Percentiles rank a stretch among this genome's conserved stretches.
Conservation (phyloP, 2,797 vertebrate species). For the Chloroceryle amazona region DNA sequence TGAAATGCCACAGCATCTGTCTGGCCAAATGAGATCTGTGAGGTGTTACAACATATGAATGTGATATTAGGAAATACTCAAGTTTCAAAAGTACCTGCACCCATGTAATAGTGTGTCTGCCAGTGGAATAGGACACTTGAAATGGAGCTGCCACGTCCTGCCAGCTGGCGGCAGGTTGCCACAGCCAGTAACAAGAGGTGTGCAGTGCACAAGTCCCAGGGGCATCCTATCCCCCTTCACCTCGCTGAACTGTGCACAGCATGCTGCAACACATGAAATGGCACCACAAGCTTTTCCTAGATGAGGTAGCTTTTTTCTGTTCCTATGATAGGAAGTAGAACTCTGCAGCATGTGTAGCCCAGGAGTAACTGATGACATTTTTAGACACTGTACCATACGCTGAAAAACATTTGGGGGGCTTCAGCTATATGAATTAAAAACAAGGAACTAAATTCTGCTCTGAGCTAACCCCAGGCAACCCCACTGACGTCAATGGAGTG, state of each 20-base stretch:
- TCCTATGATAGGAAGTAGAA: neutral
- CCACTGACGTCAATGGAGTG: conserved; percentile 55
- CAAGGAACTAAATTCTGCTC: neutral
- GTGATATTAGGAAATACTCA: neutral
- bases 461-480: conserved; percentile 46
- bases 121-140: conserved; percentile 6
- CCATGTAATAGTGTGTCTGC: neutral
- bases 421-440: neutral
- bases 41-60: neutral
- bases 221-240: neutral
- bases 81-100: conserved; percentile 18
- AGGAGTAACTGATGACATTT: neutral
- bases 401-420: neutral
- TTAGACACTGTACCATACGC: neutral
- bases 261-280: fast-evolving
- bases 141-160: neutral
- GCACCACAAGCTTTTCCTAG: neutral
- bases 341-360: neutral
- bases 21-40: neutral
- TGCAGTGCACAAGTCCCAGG: neutral
- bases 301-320: neutral
- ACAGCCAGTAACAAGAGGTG: neutral
- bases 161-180: neutral
- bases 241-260: neutral
- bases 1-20: neutral